Percentiles rank a stretch among this genome's conserved stretches.
Evolutionary conservation across 64 coral and sea anemone genomes (phyloP).

Genomic region (Montipora cactus): DNA sequence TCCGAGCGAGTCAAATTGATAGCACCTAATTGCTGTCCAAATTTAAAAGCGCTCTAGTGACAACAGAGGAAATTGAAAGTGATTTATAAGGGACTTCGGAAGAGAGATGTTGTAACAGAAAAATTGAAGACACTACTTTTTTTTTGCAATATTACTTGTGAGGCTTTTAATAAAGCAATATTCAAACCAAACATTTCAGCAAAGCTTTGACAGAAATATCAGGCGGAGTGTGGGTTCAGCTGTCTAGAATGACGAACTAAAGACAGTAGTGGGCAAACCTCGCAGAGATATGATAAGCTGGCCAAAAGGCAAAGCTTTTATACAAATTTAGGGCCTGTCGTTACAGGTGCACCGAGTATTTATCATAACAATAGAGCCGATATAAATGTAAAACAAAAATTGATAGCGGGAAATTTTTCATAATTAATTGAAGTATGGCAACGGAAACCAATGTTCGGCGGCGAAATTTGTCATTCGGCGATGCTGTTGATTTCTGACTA

Average conservation of each 20-base stretch:
- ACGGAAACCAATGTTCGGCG: conserved; percentile 78
- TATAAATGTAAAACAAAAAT: conserved; percentile 99
- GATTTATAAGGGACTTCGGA: conserved; percentile 50
- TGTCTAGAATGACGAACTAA: conserved; percentile 55
- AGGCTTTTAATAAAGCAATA: conserved; percentile 67
- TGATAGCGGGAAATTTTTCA: conserved; percentile 97
- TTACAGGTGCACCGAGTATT: conserved; percentile 93
- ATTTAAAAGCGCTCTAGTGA: conserved; percentile 70
- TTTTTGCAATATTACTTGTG: conserved; percentile 24
- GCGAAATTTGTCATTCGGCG: conserved; percentile 81
- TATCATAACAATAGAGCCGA: conserved; percentile 95
- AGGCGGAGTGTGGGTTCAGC: conserved; percentile 79
- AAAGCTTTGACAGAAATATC: conserved; percentile 77
- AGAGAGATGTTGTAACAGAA: conserved; percentile 52
- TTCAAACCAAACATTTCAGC: conserved; percentile 84
- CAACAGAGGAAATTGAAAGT: conserved; percentile 38
- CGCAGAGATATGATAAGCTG: conserved; percentile 82
- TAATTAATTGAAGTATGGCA: conserved; percentile 98
- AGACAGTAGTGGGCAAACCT: conserved; percentile 60
- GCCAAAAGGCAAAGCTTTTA: conserved; percentile 97
- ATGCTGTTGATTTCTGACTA: conserved; percentile 73
- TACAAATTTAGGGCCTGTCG: conserved; percentile 83
- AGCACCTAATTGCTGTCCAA: conserved; percentile 70
- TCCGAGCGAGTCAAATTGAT: conserved; percentile 89
- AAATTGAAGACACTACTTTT: conserved; percentile 42